Percentiles rank a stretch among this genome's conserved stretches.
phyloP scores from a whole-genome alignment of 2,113 vertebrate genomes.

The Anser cygnoides region DNA sequence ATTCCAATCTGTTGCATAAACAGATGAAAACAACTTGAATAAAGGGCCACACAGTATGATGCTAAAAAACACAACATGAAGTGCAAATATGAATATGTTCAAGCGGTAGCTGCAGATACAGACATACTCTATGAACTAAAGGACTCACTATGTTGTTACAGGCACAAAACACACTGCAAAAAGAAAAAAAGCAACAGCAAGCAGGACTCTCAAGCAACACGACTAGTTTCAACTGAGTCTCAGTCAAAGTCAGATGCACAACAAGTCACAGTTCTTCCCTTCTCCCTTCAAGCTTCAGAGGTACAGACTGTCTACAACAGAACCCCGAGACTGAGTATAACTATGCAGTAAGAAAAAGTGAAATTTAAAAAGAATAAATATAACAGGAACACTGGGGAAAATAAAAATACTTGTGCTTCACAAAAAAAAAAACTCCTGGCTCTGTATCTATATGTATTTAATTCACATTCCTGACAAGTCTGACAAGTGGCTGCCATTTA shows the following conservation, averaged over 20 bases:
- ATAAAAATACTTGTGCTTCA: background rate
- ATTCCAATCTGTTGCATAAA: background rate
- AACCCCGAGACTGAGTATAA: background rate
- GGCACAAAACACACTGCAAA: background rate
- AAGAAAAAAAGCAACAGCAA: background rate
- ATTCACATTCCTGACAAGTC: background rate
- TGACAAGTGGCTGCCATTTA: background rate
- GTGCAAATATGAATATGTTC: background rate
- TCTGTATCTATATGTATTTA: background rate
- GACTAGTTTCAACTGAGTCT: background rate
- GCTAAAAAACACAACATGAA: background rate
- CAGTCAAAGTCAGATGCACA: background rate
- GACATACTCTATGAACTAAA: background rate
- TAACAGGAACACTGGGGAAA: fast-evolving
- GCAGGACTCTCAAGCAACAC: background rate
- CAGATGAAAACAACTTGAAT: background rate
- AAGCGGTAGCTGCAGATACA: background rate
- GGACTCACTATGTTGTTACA: background rate
- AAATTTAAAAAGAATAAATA: background rate
- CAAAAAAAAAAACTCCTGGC: background rate
- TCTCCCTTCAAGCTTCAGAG: background rate
- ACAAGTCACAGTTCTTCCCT: background rate
- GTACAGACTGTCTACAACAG: background rate
- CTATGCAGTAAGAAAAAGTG: background rate
- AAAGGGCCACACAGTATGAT: background rate